Evolutionary conservation across 2,113 vertebrate species (phyloP).

Genomic region (Pteronura brasiliensis): DNA sequence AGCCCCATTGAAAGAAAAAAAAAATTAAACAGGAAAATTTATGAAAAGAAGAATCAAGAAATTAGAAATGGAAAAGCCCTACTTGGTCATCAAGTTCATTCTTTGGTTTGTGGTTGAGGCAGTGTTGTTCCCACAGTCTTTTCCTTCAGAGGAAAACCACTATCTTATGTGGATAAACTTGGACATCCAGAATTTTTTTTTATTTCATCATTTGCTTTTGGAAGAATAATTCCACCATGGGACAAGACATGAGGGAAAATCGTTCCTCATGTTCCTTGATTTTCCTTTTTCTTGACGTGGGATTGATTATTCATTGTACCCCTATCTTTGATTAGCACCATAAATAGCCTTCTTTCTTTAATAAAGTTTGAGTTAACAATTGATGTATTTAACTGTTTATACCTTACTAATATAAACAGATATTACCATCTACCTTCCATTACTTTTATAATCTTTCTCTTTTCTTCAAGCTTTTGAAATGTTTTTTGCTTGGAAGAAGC

Average conservation of each 20-base stretch:
- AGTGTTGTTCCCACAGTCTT: not conserved
- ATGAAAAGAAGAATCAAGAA: not conserved
- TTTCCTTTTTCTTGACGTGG: slow-evolving; percentile 2
- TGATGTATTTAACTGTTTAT: slow-evolving; percentile 5
- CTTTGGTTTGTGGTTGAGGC: not conserved
- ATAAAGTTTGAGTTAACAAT: not conserved
- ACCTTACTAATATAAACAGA: not conserved
- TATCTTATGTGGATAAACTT: not conserved
- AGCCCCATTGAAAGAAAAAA: not conserved
- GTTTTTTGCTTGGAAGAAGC: slow-evolving; percentile 8
- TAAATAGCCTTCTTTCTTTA: not conserved
- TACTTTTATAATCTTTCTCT: slow-evolving; percentile 28
- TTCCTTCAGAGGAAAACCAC: slow-evolving; percentile 17
- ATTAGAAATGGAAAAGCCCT: slow-evolving; percentile 19
- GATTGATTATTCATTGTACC: not conserved
- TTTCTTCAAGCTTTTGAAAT: slow-evolving; percentile 24
- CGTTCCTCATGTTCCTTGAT: not conserved
- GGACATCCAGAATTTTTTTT: not conserved
- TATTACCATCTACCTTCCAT: not conserved
- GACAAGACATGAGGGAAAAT: not conserved
- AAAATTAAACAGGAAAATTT: not conserved
- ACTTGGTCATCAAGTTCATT: not conserved
- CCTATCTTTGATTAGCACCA: not conserved
- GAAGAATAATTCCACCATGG: slow-evolving; percentile 28
- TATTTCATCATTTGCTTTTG: slow-evolving; percentile 26